Base-by-base conservation (phyloP, 2,888 invertebrate species). In the Drosophila histrio region DNA sequence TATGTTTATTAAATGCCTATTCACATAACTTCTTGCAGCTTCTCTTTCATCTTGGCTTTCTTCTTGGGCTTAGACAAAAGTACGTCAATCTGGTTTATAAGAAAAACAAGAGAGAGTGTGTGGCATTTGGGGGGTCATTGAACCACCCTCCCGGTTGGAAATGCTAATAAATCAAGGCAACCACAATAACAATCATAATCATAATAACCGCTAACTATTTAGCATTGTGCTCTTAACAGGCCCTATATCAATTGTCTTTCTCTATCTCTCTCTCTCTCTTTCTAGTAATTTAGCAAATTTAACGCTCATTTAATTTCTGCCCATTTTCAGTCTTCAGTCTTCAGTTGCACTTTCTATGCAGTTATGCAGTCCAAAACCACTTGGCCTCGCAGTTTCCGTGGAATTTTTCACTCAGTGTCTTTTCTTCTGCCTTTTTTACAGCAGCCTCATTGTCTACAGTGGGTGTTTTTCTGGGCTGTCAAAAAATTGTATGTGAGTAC, bases 301-400 rank as follows among this genome's bases (percentile, higher is more conserved):
- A 74, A 77, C 82, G 87, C 77, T 72, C 49, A 63, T 77, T 86
- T 83, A 66, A 65, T 63, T 72, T 72, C 54, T 24, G n/a, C 24
- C 57, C 22, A 52, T 9, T 24, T 43, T 4, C 15, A 26, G 56
- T 9, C 15, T 43, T 4, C 15, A 43, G 22, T 17, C 28, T 7
- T 34, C 21, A 59, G 68, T 58, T 73, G 70, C 83, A 71, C 71
- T 76, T 75, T 57, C 49, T 22, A 34, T 77, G 59, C 60, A 67
- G 38, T 66, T 66, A 71, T 39, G 46, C 58, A 43, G 44, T 26
- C 43, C 50, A 52, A 22, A 2, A 39, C 30, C 26, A 26, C 19
- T 19, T 22, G 39, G 39, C 34, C 32, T 38, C 17, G 15, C 43
- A 44, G 61, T 60, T 76, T 75, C 73, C 71, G 60, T 47, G 56